phyloP scores from a whole-genome alignment of 2,113 vertebrate species.

The Pycnonotus jocosus region DNA sequence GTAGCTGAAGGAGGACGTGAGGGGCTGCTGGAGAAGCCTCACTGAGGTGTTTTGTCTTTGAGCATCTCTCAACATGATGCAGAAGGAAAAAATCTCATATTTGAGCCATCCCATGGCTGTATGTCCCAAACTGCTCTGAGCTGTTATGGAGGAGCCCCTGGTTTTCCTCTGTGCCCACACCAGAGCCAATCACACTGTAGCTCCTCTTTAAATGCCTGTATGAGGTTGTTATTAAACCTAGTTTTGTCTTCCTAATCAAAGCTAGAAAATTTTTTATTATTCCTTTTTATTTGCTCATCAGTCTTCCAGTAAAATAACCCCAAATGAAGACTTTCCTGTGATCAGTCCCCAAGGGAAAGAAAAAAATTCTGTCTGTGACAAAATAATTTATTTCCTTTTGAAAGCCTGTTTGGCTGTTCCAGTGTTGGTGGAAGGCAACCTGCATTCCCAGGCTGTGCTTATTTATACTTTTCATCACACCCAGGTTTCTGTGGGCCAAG shows the following conservation, averaged over 20 bases:
- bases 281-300: neutral
- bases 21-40: neutral
- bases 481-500: neutral
- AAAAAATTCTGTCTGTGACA: neutral
- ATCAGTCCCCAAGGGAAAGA: neutral
- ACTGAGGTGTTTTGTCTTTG: neutral
- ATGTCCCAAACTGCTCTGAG: neutral
- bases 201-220: neutral
- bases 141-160: neutral
- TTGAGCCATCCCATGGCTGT: neutral
- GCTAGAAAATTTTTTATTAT: neutral
- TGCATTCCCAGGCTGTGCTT: neutral
- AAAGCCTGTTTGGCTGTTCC: neutral
- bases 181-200: neutral
- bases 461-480: neutral
- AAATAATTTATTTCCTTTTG: neutral
- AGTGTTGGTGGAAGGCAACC: neutral
- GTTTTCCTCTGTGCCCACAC: neutral
- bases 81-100: neutral
- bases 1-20: neutral
- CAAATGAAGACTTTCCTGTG: neutral
- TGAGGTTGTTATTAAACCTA: neutral
- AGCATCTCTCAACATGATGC: neutral
- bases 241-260: neutral
- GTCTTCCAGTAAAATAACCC: neutral